A percentile compares a stretch with the other conserved stretches of the same genome.
Conservation (phyloP, 2,113 vertebrate genomes). For the Scytalopus superciliaris region DNA sequence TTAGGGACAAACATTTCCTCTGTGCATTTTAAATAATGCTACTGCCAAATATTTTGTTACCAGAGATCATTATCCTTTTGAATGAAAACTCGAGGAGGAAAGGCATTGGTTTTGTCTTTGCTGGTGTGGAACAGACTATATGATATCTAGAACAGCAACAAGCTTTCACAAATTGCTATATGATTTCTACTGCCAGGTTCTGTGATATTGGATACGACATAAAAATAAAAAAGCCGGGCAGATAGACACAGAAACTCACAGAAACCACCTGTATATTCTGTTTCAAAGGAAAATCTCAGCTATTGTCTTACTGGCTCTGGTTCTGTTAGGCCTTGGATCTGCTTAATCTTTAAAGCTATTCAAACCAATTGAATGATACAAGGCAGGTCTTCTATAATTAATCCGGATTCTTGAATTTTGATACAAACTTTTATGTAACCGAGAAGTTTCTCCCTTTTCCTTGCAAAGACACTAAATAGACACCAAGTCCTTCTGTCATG, state of each 20-base stretch:
- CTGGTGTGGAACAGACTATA: constrained; percentile 62
- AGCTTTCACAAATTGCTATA: constrained; percentile 54
- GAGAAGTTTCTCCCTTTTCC: constrained; percentile 49
- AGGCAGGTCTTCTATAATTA: constrained; percentile 50
- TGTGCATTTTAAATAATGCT: constrained; percentile 64
- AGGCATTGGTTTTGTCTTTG: constrained; percentile 61
- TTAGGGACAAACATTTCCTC: constrained; percentile 69
- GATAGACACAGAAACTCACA: constrained; percentile 66
- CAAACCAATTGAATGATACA: constrained; percentile 51
- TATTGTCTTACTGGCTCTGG: constrained; percentile 65
- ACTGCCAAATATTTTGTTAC: constrained; percentile 67
- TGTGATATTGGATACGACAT: constrained; percentile 73
- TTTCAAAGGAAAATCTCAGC: constrained; percentile 77
- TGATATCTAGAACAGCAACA: constrained; percentile 57
- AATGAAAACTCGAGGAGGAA: constrained; percentile 41
- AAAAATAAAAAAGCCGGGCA: constrained; percentile 69
- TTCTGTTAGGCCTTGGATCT: constrained; percentile 64
- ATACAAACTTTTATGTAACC: constrained; percentile 60
- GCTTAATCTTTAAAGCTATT: constrained; percentile 69
- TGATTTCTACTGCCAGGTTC: constrained; percentile 66
- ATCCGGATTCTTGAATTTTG: constrained; percentile 63
- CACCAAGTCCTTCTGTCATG: constrained; percentile 52
- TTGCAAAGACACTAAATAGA: constrained; percentile 42
- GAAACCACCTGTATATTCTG: constrained; percentile 77
- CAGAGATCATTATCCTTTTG: constrained; percentile 53